Evolutionary conservation across 2,113 vertebrate genomes (phyloP).

Genomic region (Dunckerocampus dactyliophorus): DNA sequence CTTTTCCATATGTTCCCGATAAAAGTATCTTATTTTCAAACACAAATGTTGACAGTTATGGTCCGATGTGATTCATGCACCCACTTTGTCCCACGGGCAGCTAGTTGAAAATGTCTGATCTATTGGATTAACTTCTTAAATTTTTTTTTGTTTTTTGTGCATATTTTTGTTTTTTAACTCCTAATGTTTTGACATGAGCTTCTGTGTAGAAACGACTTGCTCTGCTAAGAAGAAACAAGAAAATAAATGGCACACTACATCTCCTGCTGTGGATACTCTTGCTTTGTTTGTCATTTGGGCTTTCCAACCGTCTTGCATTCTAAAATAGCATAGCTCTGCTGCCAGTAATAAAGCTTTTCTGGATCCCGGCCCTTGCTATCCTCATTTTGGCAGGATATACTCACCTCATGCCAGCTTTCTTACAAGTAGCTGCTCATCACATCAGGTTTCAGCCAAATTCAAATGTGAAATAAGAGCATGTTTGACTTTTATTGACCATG

Average conservation of each 20-base stretch:
- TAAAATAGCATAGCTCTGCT: slow-evolving; percentile 7
- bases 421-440: slow-evolving; percentile 13
- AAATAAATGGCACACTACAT: not conserved
- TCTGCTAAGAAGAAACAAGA: slow-evolving; percentile 1
- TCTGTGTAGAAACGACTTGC: not conserved
- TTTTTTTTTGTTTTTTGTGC: not conserved
- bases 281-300: not conserved
- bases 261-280: not conserved
- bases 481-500: slow-evolving; percentile 18
- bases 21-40: too few species aligned
- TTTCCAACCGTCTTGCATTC: not conserved
- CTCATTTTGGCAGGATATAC: slow-evolving; percentile 6
- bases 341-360: slow-evolving; percentile 6
- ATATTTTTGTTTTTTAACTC: too few species aligned
- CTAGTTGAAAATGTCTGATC: too few species aligned
- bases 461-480: slow-evolving; percentile 6
- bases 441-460: not conserved
- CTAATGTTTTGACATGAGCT: not conserved
- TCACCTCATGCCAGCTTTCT: not conserved
- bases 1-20: too few species aligned
- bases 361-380: slow-evolving; percentile 11
- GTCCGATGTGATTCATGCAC: too few species aligned
- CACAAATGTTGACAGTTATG: too few species aligned
- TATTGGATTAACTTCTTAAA: too few species aligned
- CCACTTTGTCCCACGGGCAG: too few species aligned